phyloP scores from a whole-genome alignment of 1,140 invertebrate genomes.

The Caerostris extrusa region DNA sequence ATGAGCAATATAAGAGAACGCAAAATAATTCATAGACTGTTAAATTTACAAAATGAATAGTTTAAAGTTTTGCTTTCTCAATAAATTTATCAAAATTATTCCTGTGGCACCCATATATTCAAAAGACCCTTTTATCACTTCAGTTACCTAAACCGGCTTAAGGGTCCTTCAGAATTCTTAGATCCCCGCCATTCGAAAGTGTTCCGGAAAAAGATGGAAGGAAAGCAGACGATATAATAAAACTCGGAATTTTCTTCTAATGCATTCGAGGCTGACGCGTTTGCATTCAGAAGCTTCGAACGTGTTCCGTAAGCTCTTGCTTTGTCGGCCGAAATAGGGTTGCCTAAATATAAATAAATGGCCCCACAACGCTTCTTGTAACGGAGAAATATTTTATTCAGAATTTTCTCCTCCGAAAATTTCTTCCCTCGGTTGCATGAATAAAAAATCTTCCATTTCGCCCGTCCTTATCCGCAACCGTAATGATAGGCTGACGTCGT shows the following conservation, averaged over 20 bases:
- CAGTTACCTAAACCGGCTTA: neutral
- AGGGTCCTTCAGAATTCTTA: neutral
- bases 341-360: conserved; percentile 62
- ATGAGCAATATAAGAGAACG: no score
- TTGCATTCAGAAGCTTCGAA: neutral
- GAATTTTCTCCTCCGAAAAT: neutral
- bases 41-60: no score
- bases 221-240: neutral
- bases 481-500: conserved; percentile 50
- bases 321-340: conserved; percentile 36
- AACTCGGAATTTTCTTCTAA: conserved; percentile 1
- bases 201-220: neutral
- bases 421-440: conserved; percentile 40
- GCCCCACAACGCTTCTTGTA: neutral
- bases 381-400: conserved; percentile 24
- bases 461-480: conserved; percentile 7
- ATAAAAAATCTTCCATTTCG: conserved; percentile 69
- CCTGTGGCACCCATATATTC: no score
- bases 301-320: neutral
- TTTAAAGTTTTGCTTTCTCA: no score
- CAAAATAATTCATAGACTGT: no score
- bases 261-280: no score
- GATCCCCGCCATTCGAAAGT: neutral
- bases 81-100: no score
- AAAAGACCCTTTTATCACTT: neutral